Conservation (phyloP, 2,113 vertebrate species). For the Tenebrosternarchus preto region DNA sequence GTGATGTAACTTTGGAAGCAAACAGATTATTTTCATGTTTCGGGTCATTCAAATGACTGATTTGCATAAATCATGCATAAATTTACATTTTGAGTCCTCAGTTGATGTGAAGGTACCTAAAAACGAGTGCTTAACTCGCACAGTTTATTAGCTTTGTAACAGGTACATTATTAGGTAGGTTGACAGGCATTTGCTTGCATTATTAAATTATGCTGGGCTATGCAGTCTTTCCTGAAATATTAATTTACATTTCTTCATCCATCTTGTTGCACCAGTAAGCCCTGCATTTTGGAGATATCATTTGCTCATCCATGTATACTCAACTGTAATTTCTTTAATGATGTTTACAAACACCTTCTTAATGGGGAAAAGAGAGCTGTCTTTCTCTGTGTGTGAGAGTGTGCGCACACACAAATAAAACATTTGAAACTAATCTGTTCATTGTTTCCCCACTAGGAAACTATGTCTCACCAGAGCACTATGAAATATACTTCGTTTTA, state of each 20-base stretch:
- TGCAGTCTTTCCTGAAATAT: conserved; percentile 46
- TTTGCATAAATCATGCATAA: background rate
- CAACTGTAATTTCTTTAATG: conserved; percentile 45
- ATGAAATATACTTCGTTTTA: background rate
- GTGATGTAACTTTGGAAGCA: background rate
- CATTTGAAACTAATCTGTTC: background rate
- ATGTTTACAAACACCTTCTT: conserved; percentile 38
- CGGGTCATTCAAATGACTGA: background rate
- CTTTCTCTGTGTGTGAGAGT: background rate
- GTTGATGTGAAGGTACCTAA: background rate
- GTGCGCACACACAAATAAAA: too few relatives aligned
- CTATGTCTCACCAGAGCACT: too few relatives aligned
- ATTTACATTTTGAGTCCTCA: background rate
- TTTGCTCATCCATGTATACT: conserved; percentile 11
- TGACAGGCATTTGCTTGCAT: conserved; percentile 1
- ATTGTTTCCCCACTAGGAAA: background rate
- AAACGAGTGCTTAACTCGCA: conserved; percentile 9
- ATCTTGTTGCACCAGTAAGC: conserved; percentile 48
- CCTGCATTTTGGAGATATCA: conserved; percentile 27
- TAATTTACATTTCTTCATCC: conserved; percentile 48
- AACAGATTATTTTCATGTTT: background rate
- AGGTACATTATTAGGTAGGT: conserved; percentile 15
- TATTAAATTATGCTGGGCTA: conserved; percentile 46
- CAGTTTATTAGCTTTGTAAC: background rate
- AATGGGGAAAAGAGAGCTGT: conserved; percentile 30